Evolutionary conservation across 2,888 invertebrate species (phyloP).

Genomic region (Nemotelus pantherinus): DNA sequence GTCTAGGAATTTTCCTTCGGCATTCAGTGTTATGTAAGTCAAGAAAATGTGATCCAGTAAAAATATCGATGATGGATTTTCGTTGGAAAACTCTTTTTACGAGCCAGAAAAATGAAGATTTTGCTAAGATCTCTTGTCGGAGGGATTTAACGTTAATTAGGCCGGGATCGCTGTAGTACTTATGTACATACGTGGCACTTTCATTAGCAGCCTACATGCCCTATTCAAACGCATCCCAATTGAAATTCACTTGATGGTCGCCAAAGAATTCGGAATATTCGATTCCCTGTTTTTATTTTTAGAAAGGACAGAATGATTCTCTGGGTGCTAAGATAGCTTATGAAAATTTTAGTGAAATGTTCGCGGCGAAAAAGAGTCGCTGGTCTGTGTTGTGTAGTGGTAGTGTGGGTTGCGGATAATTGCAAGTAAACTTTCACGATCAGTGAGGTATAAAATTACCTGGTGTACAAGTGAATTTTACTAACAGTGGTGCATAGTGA

Average conservation of each 20-base stretch:
- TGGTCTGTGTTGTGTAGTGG: background rate
- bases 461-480: slow-evolving; percentile 22
- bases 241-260: slow-evolving; percentile 16
- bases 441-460: slow-evolving; percentile 39
- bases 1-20: background rate
- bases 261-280: slow-evolving; percentile 40
- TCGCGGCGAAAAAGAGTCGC: background rate
- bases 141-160: background rate
- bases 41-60: background rate
- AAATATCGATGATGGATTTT: background rate
- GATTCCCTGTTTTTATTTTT: slow-evolving; percentile 46
- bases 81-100: background rate
- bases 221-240: background rate
- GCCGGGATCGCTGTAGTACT: background rate
- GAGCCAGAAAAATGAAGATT: background rate
- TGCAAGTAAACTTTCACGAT: slow-evolving; percentile 20
- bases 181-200: background rate
- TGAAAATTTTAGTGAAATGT: slow-evolving; percentile 25
- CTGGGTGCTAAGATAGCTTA: background rate
- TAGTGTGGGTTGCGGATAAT: slow-evolving; percentile 17
- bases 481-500: background rate
- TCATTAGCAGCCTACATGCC: background rate
- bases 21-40: background rate
- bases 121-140: background rate
- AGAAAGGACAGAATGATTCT: slow-evolving; percentile 20